A percentile compares a stretch with the other conserved stretches of the same genome.
These are phyloP conservation scores for Psettodes erumei DNA, from an alignment of 2,113 vertebrate genomes.

Conservation along the genomic window DNA sequence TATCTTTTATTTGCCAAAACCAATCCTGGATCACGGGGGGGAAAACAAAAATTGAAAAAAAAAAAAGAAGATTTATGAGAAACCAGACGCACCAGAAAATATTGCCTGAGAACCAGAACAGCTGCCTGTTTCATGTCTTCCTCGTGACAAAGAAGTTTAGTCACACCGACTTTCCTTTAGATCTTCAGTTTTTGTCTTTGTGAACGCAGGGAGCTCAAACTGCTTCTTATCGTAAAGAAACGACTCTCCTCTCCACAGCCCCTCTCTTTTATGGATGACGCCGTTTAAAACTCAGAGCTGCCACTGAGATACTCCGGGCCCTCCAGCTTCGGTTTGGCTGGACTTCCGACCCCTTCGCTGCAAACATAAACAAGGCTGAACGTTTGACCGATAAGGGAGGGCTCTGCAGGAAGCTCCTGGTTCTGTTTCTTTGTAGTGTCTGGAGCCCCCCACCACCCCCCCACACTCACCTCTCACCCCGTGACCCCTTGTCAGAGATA, in stretches of 20 bases:
- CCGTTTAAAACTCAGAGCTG: conserved; percentile 53
- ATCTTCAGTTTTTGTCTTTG: conserved; percentile 13
- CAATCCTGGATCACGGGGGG: background rate
- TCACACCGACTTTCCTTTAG: background rate
- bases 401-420: conserved; percentile 66
- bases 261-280: conserved; percentile 24
- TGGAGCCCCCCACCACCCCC: conserved; percentile 24
- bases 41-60: background rate
- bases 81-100: background rate
- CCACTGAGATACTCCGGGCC: conserved; percentile 18
- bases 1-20: background rate
- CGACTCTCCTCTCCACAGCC: conserved; percentile 7
- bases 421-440: conserved; percentile 69
- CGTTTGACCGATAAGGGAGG: conserved; percentile 75
- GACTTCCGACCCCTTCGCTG: conserved; percentile 76
- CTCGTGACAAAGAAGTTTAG: background rate
- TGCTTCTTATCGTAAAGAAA: conserved; percentile 33
- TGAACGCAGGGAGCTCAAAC: conserved; percentile 10
- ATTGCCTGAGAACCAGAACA: background rate
- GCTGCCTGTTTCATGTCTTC: conserved; percentile 16
- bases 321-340: conserved; percentile 52
- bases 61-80: background rate
- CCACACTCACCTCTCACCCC: conserved; percentile 55
- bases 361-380: conserved; percentile 83
- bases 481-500: conserved; percentile 60